Conservation (phyloP, 2,888 invertebrate species). For the Cephus spinipes region DNA sequence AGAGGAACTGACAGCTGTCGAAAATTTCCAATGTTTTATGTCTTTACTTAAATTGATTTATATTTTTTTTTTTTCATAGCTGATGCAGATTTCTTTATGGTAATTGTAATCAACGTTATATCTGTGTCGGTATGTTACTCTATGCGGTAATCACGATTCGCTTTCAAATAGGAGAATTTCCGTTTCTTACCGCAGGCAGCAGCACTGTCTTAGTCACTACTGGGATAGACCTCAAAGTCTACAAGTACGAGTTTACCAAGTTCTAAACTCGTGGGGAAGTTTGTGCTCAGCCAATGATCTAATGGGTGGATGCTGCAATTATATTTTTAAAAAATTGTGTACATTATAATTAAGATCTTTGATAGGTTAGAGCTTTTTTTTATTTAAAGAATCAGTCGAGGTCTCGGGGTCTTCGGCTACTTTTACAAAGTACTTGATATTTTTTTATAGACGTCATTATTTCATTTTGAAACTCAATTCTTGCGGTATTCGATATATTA, state of each 20-base stretch:
- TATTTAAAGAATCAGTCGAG: not conserved
- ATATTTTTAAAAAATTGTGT: not conserved
- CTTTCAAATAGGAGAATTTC: slow-evolving; percentile 3
- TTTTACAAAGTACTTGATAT: not conserved
- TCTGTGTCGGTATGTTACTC: not conserved
- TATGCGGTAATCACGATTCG: not conserved
- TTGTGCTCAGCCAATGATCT: not conserved
- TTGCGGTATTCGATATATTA: not conserved
- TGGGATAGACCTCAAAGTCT: not conserved
- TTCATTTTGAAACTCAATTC: not conserved
- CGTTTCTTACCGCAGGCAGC: not conserved
- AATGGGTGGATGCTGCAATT: no score
- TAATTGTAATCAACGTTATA: not conserved
- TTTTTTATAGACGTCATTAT: not conserved
- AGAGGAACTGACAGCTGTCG: not conserved
- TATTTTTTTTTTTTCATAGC: no score
- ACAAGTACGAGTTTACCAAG: not conserved
- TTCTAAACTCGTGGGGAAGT: not conserved
- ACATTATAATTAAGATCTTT: not conserved
- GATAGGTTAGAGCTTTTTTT: no score
- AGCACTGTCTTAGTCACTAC: not conserved
- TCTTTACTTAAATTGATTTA: no score
- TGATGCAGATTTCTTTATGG: no score
- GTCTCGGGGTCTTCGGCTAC: not conserved
- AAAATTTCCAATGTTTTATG: not conserved